Evolutionary conservation across 2,888 invertebrate genomes (phyloP), one percentile per base, ranked within the genome.

Genomic region (Oegoconia quadripuncta): DNA sequence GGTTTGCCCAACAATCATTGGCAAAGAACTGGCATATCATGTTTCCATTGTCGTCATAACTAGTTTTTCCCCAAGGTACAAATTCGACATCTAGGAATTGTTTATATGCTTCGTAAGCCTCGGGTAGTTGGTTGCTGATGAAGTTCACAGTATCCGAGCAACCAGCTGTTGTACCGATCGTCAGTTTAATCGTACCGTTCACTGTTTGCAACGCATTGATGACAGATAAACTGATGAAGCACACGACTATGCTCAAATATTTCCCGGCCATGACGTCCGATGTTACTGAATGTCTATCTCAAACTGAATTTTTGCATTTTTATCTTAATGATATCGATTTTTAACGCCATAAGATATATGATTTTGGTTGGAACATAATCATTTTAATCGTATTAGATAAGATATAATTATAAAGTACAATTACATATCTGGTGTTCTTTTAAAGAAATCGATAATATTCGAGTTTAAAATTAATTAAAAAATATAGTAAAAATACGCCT

Each of bases 41-140:
- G 2, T 39, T 48, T 2, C 68, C 77, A 17, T 76, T 52, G 0
- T 35, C 41, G 26, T 37, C 37, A 7, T 57, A 50, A 29, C 70
- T 54, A 1, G 81, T 75, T 36, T 77, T 74, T n/a, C 87, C 88
- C 88, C 88, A 88, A 1, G 84, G 77, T 1, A 88, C 59, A 33
- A 80, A 84, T 22, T 22, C 9, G 9, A 22, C 22, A 2, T 22
- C 22, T 9, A 22, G 9, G 22, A 22, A 22, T 2, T 22, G 8
- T 2, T 9, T 22, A 9, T 22, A 22, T 9, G 9, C 22, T 5
- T 22, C 22, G 6, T 22, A 22, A 22, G 22, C 22, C 2, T 7
- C 2, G 2, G 22, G 8, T 9, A 22, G 6, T 22, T 22, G 22
- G 9, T 7, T 22, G 7, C 8, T 22, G 2, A 22, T 22, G 6